Evolutionary conservation across 2,888 invertebrate genomes (phyloP), one percentile per base, ranked within the genome.

Genomic region (Epicampocera succincta): DNA sequence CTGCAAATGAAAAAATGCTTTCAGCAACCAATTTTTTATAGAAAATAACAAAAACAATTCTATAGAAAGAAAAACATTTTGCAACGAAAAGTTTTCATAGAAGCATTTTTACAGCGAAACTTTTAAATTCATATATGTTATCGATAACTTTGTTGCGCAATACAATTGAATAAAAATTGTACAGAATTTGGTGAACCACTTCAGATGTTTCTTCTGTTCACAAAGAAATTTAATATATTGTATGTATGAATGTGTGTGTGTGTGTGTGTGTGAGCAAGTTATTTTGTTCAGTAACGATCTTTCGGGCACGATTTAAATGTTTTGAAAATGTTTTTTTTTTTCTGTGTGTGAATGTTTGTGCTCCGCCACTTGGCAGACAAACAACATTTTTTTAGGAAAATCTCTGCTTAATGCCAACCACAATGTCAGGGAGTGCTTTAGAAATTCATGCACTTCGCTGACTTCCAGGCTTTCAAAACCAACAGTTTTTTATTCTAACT

Each of bases 301-400:
- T 46, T 19, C 60, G 78, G 60, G 66, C 78, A 79, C 72, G 78
- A 79, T 73, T 79, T 79, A 60, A 79, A 79, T 79, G 78, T 79
- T 79, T 63, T 63, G 15, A 13, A 60, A 71, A 58, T 58, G 33
- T 77, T 77, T 78, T 58, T 15, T 58, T 21, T 42, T 9, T 19
- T 42, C 48, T 65, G 48, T 63, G 58, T 58, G 25, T 44, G 46
- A 61, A 63, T 71, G 54, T 33, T 46, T 52, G 52, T 73, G 78
- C 66, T n/a, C n/a, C 78, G 72, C 66, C 78, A 79, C 66, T 79
- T 73, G 66, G 66, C 46, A 79, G 52, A 79, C 78, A 78, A 78
- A 72, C 12, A 66, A 50, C 54, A 46, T 60, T 60, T n/a, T 33
- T 21, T 8, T 0, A 11, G 21, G 19, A 19, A 46, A 38, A 29